Percentiles rank a stretch among this genome's conserved stretches.
phyloP scores from a whole-genome alignment of 2,797 vertebrate species.

The Mormyrus proboscirostris region DNA sequence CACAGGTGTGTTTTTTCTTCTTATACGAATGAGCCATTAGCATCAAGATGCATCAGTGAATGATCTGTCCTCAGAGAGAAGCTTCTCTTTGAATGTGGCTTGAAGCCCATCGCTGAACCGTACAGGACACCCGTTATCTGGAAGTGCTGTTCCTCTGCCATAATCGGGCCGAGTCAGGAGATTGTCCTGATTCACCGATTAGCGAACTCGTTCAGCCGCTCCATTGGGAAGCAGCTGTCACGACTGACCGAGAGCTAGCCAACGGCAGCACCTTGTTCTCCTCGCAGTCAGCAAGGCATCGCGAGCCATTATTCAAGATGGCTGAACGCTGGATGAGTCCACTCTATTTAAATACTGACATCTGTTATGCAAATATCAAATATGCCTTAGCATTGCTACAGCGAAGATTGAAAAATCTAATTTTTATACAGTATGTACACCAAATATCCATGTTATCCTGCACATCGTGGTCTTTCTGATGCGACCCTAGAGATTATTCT shows the following conservation, averaged over 20 bases:
- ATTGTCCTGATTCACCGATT: constrained; percentile 32
- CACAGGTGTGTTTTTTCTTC: background rate
- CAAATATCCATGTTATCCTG: background rate
- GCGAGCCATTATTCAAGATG: background rate
- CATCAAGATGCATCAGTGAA: background rate
- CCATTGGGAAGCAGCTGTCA: constrained; percentile 28
- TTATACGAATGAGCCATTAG: background rate
- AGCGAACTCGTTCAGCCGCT: constrained; percentile 35
- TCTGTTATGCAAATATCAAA: background rate
- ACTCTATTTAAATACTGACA: background rate
- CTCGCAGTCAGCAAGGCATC: background rate
- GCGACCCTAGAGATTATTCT: background rate
- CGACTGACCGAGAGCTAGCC: background rate
- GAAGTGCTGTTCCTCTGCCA: constrained; percentile 34
- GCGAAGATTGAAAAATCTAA: background rate
- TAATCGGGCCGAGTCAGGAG: constrained; percentile 39
- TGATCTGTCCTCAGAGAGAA: background rate
- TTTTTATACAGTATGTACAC: background rate
- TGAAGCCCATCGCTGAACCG: background rate
- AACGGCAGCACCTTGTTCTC: background rate
- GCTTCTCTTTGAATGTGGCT: background rate
- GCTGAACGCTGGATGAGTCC: background rate
- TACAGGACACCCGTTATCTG: constrained; percentile 22
- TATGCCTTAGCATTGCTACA: background rate
- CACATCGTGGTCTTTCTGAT: background rate